phyloP scores from a whole-genome alignment of 2,113 vertebrate genomes.

The Micromys minutus region DNA sequence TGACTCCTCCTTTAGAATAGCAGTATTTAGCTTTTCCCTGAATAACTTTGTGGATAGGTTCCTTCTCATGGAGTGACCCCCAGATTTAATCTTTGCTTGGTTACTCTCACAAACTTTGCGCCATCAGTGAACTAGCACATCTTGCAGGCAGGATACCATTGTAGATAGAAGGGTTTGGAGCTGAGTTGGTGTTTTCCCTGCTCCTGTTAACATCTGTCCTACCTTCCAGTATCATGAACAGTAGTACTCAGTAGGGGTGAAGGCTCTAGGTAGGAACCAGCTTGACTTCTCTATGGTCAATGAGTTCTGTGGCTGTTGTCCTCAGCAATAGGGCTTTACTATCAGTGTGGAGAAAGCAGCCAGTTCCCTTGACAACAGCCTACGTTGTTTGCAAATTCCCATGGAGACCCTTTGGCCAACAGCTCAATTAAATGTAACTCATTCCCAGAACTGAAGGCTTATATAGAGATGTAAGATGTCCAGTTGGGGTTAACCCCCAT shows the following conservation, averaged over 20 bases:
- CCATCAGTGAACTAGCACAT: neutral
- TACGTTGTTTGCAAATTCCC: neutral
- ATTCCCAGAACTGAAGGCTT: neutral
- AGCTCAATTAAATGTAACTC: neutral
- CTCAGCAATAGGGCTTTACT: neutral
- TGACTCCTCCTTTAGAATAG: neutral
- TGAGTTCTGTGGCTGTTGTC: neutral
- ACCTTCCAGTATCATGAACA: neutral
- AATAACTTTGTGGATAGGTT: neutral
- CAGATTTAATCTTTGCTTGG: neutral
- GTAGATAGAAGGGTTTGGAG: neutral
- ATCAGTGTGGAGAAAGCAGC: neutral
- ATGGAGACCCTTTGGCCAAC: neutral
- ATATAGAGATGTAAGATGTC: neutral
- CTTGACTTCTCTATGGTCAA: neutral
- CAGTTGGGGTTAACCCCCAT: neutral
- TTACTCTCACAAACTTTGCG: neutral
- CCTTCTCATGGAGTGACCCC: neutral
- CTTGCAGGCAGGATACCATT: neutral
- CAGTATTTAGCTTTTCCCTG: neutral
- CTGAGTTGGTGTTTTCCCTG: neutral
- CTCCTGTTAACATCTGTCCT: neutral
- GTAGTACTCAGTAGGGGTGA: neutral
- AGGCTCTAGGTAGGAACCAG: neutral
- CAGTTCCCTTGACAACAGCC: neutral